phyloP scores from a whole-genome alignment of 2,797 vertebrate species.

The Pseudochirops cupreus region DNA sequence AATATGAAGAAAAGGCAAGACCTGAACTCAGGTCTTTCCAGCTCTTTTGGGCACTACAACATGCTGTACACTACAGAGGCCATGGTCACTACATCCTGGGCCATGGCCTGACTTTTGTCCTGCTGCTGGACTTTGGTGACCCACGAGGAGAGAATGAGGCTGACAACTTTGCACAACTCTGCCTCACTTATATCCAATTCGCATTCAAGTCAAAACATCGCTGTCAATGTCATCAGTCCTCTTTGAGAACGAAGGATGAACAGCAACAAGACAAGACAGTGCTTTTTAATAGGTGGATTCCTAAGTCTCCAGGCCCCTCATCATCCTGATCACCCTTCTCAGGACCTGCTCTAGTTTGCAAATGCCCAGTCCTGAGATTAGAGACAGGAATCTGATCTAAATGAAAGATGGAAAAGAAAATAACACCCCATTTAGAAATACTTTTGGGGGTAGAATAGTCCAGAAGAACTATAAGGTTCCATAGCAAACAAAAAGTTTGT shows the following conservation, averaged over 20 bases:
- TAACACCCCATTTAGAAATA: background rate
- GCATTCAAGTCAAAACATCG: background rate
- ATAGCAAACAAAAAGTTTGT: background rate
- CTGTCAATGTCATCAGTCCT: background rate
- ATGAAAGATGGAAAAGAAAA: background rate
- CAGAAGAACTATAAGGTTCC: background rate
- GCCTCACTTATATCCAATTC: background rate
- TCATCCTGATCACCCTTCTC: background rate
- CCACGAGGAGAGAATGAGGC: background rate
- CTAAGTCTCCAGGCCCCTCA: background rate
- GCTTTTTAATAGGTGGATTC: background rate
- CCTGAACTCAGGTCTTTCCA: background rate
- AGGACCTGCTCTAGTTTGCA: background rate
- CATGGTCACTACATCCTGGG: too few species aligned
- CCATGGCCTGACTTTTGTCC: background rate
- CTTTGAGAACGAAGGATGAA: background rate
- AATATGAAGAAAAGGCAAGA: background rate
- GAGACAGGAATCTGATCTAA: background rate
- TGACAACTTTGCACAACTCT: background rate
- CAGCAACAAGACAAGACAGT: background rate
- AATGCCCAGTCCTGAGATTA: background rate
- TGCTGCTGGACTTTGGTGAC: too few species aligned
- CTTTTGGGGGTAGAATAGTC: background rate
- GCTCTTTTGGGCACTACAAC: background rate
- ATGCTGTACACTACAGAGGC: background rate